A percentile compares a stretch with the other conserved stretches of the same genome.
phyloP scores from a whole-genome alignment of 2,888 invertebrate species.

The Ochropleura plecta region DNA sequence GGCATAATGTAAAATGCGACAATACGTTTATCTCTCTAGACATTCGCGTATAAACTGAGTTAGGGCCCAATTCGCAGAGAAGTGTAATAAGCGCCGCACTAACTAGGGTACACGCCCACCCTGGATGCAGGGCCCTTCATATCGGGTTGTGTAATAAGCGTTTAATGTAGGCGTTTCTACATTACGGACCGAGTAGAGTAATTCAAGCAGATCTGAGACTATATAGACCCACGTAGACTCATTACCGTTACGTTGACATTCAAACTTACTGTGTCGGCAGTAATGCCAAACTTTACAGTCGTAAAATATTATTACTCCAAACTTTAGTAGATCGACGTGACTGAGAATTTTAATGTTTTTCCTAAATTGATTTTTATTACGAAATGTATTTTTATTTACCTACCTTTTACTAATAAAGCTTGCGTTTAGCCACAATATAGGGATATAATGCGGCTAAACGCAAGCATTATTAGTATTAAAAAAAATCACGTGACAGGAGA shows the following conservation, averaged over 20 bases:
- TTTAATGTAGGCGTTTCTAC: neutral
- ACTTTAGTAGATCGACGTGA: conserved; percentile 25
- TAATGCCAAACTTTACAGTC: conserved; percentile 32
- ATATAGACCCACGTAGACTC: conserved; percentile 9
- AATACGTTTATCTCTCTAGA: too few species aligned
- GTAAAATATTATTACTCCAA: conserved; percentile 22
- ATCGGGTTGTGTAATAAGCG: too few species aligned
- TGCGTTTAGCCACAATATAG: too few species aligned
- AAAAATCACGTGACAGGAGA: neutral
- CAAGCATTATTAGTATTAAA: too few species aligned
- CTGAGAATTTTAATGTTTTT: conserved; percentile 2
- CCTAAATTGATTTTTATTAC: neutral
- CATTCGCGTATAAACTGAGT: too few species aligned
- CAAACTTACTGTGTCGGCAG: conserved; percentile 34
- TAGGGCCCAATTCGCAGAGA: too few species aligned
- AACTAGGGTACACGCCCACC: too few species aligned
- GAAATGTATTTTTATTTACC: neutral
- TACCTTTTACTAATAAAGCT: too few species aligned
- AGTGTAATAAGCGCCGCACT: too few species aligned
- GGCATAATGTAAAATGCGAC: too few species aligned
- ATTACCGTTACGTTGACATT: conserved; percentile 3
- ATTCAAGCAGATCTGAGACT: conserved; percentile 10
- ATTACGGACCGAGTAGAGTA: neutral
- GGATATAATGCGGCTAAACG: too few species aligned
- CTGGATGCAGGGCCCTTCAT: too few species aligned